Base-by-base conservation (phyloP, 2,113 vertebrate genomes). In the Xyliphius kryptos region DNA sequence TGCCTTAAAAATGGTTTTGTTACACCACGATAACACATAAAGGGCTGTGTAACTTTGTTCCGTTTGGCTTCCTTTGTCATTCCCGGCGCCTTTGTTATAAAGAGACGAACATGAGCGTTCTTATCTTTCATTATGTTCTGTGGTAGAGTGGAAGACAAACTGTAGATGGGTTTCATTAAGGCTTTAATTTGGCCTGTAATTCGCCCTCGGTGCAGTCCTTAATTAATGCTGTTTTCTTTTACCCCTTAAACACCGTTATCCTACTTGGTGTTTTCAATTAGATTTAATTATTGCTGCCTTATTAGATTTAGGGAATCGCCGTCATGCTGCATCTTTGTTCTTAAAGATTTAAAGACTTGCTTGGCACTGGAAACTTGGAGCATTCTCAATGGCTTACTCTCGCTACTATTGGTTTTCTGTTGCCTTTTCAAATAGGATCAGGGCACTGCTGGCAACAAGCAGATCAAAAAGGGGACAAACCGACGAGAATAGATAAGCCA, bases 371-470 rank as follows among this genome's bases (percentile, higher is more conserved):
- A 26, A 62, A 66, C 73, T 77, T 68, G 0, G 36, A 75, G 49
- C 44, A 61, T 72, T 19, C 43, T 62, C 72, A 64, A 78, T 56
- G 55, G 51, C 40, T 43, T 17, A 50, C 20, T 68, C 46, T 36
- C 40, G 48, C 17, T 57, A 32, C 26, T 32, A 32, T 32, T 32
- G 26, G 21, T 63, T 53, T 21, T 66, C 14, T 21, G 6, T 55
- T 12, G 1, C 22, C 41, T 69, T 71, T 71, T 70, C 74, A 74
- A 83, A 83, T 81, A 73, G 75, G 86, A 85, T 83, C 82, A 84
- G 70, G 63, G 51, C 46, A 19, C 16, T 55, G 61, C 63, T 60
- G 70, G 63, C 63, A 63, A 74, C 73, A 46, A 49, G 16, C 52
- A 50, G 52, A 32, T 21, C 15, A 32, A 64, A 55, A 64, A 40